Percentiles rank a stretch among this genome's conserved stretches.
phyloP scores from a whole-genome alignment of 2,113 vertebrate genomes.

The Nematolebias whitei region DNA sequence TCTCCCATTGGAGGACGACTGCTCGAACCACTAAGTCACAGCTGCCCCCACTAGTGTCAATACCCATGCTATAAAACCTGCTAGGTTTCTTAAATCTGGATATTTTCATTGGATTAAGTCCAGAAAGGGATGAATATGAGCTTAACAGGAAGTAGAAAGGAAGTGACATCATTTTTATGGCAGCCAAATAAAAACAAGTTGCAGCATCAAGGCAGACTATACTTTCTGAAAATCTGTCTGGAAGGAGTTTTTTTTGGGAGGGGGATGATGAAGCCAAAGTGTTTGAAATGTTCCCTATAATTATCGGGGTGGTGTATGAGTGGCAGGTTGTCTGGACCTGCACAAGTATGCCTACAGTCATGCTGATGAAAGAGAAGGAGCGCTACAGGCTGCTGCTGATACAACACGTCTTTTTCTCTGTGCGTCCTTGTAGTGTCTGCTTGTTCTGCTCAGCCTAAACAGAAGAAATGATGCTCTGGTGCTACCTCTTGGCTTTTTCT shows the following conservation, averaged over 20 bases:
- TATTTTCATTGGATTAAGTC: neutral
- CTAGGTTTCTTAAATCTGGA: neutral
- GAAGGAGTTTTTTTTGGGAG: neutral
- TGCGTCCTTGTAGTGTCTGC: constrained; percentile 2
- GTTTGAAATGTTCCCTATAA: constrained; percentile 79
- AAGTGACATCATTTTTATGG: constrained; percentile 26
- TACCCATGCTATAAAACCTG: no score
- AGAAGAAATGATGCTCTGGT: neutral
- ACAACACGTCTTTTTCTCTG: neutral
- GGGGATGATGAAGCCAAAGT: constrained; percentile 40
- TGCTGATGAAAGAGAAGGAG: constrained; percentile 56
- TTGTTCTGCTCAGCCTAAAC: constrained; percentile 7
- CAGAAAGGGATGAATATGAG: neutral
- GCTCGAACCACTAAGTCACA: no score
- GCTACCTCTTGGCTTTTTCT: neutral
- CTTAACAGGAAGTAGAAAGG: constrained; percentile 3
- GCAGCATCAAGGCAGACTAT: constrained; percentile 38
- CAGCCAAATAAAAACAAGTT: constrained; percentile 29
- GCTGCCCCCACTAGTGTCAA: constrained; percentile 18
- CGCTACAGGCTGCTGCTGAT: neutral
- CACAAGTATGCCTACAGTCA: constrained; percentile 50
- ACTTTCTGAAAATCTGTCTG: constrained; percentile 32
- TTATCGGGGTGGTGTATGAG: constrained; percentile 67
- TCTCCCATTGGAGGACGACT: no score
- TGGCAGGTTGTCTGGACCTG: constrained; percentile 70